Evolutionary conservation across 2,797 vertebrate species (phyloP), one percentile per base, ranked within the genome.

Genomic region (Enteromius mattozi): DNA sequence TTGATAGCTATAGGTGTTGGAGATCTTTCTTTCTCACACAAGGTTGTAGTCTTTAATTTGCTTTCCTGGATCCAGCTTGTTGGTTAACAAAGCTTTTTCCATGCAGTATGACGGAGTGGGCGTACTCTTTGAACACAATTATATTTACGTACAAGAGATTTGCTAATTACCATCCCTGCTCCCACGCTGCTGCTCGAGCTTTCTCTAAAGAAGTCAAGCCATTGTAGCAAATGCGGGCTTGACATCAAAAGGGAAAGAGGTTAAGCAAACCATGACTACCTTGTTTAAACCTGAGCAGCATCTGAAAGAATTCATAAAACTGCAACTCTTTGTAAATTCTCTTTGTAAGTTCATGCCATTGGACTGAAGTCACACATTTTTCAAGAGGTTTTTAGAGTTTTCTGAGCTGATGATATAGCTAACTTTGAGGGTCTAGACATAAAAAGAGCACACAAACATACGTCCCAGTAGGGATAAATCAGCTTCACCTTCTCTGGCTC

Each of bases 11-110:
- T 82, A 77, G 84, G 85, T 78, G 85, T 89, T 89, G 80, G 90
- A 89, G 75, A 66, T 88, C 40, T 88, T 88, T 88, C 37, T 88
- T 88, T 90, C 83, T 87, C 54, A 85, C 86, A 82, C 71, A 81
- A 37, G 66, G 27, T 89, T 88, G 87, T 82, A 59, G 71, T 83
- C 79, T 89, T 86, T 89, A 89, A 91, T 89, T 89, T 86, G 54
- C 24, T 89, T 90, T 92, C 86, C 88, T 91, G 89, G 83, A 88
- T 75, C 72, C 56, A 49, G 77, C 70, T 71, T 66, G 47, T 74
- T 86, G 81, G 80, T 86, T 88, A 65, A 56, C 66, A 33, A 86
- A 69, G 78, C 75, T 83, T 69, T 90, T 90, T 90, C 87, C 88
- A 91, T 90, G 86, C 45, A 81, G 65, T 86, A 88, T 87, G 78